Base-by-base conservation (phyloP, 2,888 invertebrate genomes). In the Sesamia inferens region DNA sequence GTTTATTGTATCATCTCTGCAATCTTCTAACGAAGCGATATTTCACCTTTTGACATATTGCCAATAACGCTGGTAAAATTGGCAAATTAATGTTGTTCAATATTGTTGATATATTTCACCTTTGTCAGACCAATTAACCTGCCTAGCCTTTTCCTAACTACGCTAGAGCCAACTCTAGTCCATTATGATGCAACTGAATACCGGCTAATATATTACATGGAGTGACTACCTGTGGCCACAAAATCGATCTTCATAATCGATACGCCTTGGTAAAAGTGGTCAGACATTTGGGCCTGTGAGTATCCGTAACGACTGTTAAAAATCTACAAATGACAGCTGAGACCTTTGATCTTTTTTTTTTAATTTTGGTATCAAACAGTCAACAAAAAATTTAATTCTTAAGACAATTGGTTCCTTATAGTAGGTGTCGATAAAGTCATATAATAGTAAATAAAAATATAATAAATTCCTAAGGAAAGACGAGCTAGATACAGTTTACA, bases 41-140 rank as follows among this genome's bases (percentile, higher is more conserved):
- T 76, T 78, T 70, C 78, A 75, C 69, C 63, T 71, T 63, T 58
- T 8, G 6, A 5, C 31, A 42, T 62, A 70, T 78, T 70, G 55
- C 55, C 8, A 57, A 22, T 51, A 48, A 5, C 8, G 31, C 5
- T 22, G 4, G 0, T 7, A 6, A 44, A 24, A 44, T 72, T 72
- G 24, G 51, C 44, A 54, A 75, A 42, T 24, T 7, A 7, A 57
- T n/a, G 42, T 67, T 67, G 8, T 42, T 59, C 13, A 61, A 57
- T 55, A 55, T 6, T 55, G n/a, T 54, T 31, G 31, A 31, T 31
- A n/a, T 55, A 22, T 55, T 55, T 55, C 54, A 22, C 11, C n/a
- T 55, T 22, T 22, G 13, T 5, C 55, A 22, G 55, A 2, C 22
- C 13, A 55, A 22, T 22, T 11, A 22, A 54, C 13, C n/a, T 55